Conservation (phyloP, 2,797 vertebrate species). For the Pampus argenteus region DNA sequence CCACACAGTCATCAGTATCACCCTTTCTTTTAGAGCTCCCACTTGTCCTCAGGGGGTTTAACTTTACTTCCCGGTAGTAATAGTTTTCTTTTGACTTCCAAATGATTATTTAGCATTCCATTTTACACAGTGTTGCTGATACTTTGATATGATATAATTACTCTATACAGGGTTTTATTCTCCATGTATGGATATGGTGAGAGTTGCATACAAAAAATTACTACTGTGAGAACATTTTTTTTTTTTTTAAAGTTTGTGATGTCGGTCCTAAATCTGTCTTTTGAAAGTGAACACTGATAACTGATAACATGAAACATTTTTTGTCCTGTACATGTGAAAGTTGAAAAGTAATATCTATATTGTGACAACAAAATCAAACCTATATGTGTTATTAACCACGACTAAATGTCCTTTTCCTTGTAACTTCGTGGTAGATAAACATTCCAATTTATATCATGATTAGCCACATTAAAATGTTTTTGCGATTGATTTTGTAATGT, state of each 20-base stretch:
- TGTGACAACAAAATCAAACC: background rate
- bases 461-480: conserved; percentile 39
- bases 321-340: conserved; percentile 2
- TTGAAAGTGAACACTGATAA: conserved; percentile 10
- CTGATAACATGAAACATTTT: conserved; percentile 5
- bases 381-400: conserved; percentile 25
- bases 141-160: conserved; percentile 55
- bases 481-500: conserved; percentile 66
- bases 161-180: background rate
- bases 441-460: conserved; percentile 37
- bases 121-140: conserved; percentile 46
- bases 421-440: conserved; percentile 32
- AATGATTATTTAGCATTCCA: conserved; percentile 76
- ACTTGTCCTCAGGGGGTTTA: conserved; percentile 72
- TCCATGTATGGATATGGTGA: background rate
- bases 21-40: conserved; percentile 67
- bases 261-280: background rate
- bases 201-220: background rate
- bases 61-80: conserved; percentile 76
- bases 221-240: background rate
- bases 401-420: conserved; percentile 16
- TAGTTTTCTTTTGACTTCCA: conserved; percentile 78
- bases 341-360: conserved; percentile 16
- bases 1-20: conserved; percentile 86
- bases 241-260: too few species aligned